Base-by-base conservation (phyloP, 2,113 vertebrate genomes). In the Peromyscus californicus region DNA sequence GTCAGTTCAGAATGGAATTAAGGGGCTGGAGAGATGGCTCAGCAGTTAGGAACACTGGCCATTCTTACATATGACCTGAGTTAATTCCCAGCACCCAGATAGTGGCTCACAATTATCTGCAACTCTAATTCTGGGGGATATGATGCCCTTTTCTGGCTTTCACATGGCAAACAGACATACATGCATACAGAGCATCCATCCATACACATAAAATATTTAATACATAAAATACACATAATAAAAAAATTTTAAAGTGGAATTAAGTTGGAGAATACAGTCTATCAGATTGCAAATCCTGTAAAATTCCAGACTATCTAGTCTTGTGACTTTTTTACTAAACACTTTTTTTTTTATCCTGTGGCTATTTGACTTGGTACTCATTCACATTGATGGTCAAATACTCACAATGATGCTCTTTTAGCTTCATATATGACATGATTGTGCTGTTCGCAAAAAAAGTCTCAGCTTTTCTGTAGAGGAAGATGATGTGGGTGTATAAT, bases 231-330 rank as follows among this genome's bases (percentile, higher is more conserved):
- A n/a, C n/a, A n/a, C n/a, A 17, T 42, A 29, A 29, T 63, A 42
- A 82, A n/a, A 16, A 12, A 54, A 12, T 42, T 54, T 12, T 54
- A 7, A 10, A 83, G 17, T n/a, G 3, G 10, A 33, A n/a, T 45
- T 5, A 11, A n/a, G 11, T 48, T 67, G n/a, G 48, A 19, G 36
- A 33, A 65, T n/a, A 19, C 11, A 16, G 22, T 76, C 1, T 4
- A 15, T 45, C 13, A 29, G 48, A 36, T 13, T 36, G 2, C 1
- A 21, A 21, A 4, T 21, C 10, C 11, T 10, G 7, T 8, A 17
- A 3, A 29, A 10, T 33, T 7, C 67, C n/a, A 42, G 5, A 87
- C 12, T 42, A 29, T 59, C 17, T 12, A 82, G 7, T 16, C 39
- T 67, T 86, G 10, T 7, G 59, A 87, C 7, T 87, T 82, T 61